phyloP scores from a whole-genome alignment of 2,888 invertebrate species.

The Xestia sexstrigata region DNA sequence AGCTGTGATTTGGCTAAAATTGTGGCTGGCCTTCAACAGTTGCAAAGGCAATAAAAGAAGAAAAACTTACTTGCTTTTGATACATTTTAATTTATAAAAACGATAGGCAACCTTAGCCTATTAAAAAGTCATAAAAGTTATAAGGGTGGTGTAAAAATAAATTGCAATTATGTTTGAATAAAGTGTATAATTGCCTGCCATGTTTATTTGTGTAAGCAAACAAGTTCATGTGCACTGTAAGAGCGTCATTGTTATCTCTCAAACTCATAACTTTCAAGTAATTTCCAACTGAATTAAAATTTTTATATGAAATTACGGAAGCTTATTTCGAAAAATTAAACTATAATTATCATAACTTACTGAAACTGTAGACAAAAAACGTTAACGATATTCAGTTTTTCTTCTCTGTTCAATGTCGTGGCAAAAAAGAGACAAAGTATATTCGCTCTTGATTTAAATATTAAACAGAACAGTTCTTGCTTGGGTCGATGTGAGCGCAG shows the following conservation, averaged over 20 bases:
- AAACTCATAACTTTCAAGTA: conserved; percentile 33
- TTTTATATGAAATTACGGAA: conserved; percentile 59
- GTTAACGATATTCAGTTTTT: conserved; percentile 36
- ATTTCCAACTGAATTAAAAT: conserved; percentile 36
- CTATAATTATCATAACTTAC: conserved; percentile 58
- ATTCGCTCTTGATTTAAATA: conserved; percentile 63
- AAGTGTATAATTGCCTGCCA: neutral
- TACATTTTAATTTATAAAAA: neutral
- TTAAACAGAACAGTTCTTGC: conserved; percentile 71
- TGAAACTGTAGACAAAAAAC: conserved; percentile 52
- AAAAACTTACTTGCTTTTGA: conserved; percentile 3
- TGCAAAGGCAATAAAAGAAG: neutral
- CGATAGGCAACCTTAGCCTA: neutral
- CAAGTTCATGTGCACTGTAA: conserved; percentile 10
- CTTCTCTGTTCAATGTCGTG: conserved; percentile 39
- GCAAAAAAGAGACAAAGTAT: conserved; percentile 49
- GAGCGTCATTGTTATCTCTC: conserved; percentile 43
- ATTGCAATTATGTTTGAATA: conserved; percentile 3
- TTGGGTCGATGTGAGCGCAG: conserved; percentile 73
- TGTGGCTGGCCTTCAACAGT: conserved; percentile 11
- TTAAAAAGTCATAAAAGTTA: neutral
- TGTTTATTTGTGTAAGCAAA: conserved; percentile 16
- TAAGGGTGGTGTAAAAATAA: neutral
- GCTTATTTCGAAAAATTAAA: conserved; percentile 50
- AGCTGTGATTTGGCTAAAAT: neutral